Evolutionary conservation across 92 coral and sea anemone genomes (phyloP).

Genomic region (Phenganax marumi): DNA sequence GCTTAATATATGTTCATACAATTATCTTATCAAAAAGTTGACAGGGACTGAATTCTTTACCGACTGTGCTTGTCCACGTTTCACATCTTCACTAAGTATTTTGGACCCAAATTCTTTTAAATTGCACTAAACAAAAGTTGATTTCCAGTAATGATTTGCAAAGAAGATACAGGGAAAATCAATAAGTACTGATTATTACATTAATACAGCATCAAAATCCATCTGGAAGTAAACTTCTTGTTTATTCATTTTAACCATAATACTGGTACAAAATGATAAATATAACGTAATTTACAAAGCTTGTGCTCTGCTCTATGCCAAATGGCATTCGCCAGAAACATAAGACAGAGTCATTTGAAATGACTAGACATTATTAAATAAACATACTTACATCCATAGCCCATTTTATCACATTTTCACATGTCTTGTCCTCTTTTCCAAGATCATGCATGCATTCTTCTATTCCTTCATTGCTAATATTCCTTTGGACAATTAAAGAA

Average conservation of each 20-base stretch:
- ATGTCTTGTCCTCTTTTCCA: conserved; percentile 72
- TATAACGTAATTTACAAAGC: neutral
- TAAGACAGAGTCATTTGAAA: neutral
- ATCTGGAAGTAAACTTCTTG: too few relatives aligned
- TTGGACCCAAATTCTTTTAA: conserved; percentile 78
- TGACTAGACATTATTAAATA: neutral
- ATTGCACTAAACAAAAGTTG: conserved; percentile 62
- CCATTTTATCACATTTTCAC: conserved; percentile 73
- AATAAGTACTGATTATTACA: too few relatives aligned
- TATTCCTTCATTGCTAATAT: conserved; percentile 74
- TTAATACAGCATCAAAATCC: too few relatives aligned
- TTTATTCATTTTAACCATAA: too few relatives aligned
- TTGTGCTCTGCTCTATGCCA: neutral
- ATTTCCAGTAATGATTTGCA: too few relatives aligned
- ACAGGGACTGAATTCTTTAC: conserved; percentile 50
- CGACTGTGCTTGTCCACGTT: conserved; percentile 67
- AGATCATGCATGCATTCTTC: conserved; percentile 86
- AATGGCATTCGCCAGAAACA: neutral
- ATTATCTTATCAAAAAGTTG: neutral
- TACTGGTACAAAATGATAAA: too few relatives aligned
- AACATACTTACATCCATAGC: conserved; percentile 84
- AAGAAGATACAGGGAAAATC: too few relatives aligned
- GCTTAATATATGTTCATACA: neutral
- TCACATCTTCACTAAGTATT: conserved; percentile 79
- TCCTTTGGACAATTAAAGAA: neutral